phyloP scores from a whole-genome alignment of 2,797 vertebrate genomes.

The Pachyuromys duprasi region DNA sequence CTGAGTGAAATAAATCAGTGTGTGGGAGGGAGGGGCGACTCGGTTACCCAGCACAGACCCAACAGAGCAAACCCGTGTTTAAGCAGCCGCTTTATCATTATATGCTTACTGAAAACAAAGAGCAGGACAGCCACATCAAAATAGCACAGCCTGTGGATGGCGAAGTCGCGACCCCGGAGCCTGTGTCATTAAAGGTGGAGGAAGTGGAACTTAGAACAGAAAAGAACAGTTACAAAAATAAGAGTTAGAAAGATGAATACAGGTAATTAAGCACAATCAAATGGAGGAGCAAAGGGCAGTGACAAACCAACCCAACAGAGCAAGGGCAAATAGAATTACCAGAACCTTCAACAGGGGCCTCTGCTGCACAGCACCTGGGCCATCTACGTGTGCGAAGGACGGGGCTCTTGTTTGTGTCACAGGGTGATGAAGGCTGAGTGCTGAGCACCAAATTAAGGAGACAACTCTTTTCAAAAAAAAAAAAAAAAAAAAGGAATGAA shows the following conservation, averaged over 20 bases:
- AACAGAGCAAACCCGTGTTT: constrained; percentile 55
- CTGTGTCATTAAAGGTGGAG: constrained; percentile 33
- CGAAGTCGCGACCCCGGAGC: neutral
- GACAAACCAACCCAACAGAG: constrained; percentile 8
- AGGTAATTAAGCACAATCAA: neutral
- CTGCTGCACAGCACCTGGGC: neutral
- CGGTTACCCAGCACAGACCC: constrained; percentile 26
- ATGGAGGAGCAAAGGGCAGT: neutral
- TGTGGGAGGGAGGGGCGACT: neutral
- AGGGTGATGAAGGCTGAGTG: neutral
- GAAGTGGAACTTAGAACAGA: constrained; percentile 24
- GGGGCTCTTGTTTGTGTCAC: neutral
- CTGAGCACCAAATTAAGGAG: neutral
- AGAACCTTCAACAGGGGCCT: neutral
- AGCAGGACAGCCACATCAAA: constrained; percentile 43
- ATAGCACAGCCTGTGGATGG: constrained; percentile 23
- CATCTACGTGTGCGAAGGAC: neutral
- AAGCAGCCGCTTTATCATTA: constrained; percentile 19
- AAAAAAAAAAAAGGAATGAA: neutral
- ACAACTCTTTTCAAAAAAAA: neutral
- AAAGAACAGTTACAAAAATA: constrained; percentile 37
- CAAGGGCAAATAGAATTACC: neutral
- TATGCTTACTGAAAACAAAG: constrained; percentile 51
- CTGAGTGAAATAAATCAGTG: constrained; percentile 43
- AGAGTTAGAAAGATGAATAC: neutral